Evolutionary conservation across 2,797 vertebrate genomes (phyloP), one percentile per base, ranked within the genome.

Genomic region (Buceros bicornis): DNA sequence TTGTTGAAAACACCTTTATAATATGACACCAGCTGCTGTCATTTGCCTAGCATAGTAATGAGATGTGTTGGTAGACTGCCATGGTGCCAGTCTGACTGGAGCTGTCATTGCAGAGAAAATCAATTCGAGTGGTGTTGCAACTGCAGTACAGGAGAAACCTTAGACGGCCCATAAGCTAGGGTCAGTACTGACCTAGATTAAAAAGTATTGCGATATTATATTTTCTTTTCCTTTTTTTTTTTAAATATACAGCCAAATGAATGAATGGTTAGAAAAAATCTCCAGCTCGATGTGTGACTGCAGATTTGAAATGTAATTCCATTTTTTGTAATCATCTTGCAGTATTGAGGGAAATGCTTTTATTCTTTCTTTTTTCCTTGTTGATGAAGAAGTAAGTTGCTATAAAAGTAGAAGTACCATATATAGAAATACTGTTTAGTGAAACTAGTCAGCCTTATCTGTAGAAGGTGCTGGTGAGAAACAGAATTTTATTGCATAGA

Each of bases 31-130:
- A 97, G 98, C 98, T 94, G 97, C 98, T 98, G 98, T 98, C 98
- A 98, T 98, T 98, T 97, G 98, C 98, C 97, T 95, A 98, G 97
- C 95, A 97, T 98, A 97, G 97, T 98, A 98, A 98, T 97, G 98
- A 98, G 97, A 97, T 89, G 90, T 97, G 97, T 97, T 97, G 97
- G 97, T 98, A 97, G 97, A 97, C 96, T 97, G 97, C 95, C 82
- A 96, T 98, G 99, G 99, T 99, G 99, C 99, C 99, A 99, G 99
- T 97, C 99, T 99, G 99, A 98, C 99, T 98, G 99, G 99, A 98
- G 99, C 98, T 99, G 99, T 98, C 99, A 98, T 98, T 98, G 97
- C 98, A 99, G 98, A 98, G 98, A 98, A 99, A 99, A 99, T 99
- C 99, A 99, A 99, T 99, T 98, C 98, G 95, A 97, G 97, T 97